These are phyloP conservation scores for Anolis carolinensis DNA, from an alignment of 2,113 vertebrate genomes.

Conservation along the genomic window DNA sequence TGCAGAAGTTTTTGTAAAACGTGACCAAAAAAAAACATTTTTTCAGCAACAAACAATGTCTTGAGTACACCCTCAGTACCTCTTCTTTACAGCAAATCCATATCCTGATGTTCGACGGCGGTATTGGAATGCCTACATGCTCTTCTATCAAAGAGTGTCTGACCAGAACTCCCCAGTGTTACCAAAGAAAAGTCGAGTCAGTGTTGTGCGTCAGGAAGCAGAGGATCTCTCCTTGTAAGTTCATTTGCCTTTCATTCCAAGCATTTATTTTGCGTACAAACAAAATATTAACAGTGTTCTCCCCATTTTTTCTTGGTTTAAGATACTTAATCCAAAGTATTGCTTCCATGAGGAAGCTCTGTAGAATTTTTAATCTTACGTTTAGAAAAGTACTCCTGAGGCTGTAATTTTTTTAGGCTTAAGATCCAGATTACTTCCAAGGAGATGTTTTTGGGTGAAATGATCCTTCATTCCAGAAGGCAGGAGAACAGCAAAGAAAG, in stretches of 20 bases:
- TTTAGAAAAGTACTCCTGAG: background rate
- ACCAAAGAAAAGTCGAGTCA: conserved; percentile 97
- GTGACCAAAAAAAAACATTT: background rate
- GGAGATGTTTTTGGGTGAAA: too few species aligned
- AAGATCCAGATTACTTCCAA: background rate
- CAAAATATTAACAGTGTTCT: background rate
- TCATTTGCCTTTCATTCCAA: background rate
- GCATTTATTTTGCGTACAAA: background rate
- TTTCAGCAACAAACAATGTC: background rate
- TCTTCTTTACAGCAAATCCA: conserved; percentile 84
- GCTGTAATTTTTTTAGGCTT: background rate
- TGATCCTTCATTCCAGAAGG: too few species aligned
- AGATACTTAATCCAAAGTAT: conserved; percentile 16
- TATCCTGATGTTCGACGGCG: conserved; percentile 94
- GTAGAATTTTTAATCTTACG: accelerated
- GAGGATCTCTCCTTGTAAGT: conserved; percentile 96
- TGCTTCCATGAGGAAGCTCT: conserved; percentile 4
- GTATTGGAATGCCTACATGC: conserved; percentile 99
- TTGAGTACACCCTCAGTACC: background rate
- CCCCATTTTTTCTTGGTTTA: background rate
- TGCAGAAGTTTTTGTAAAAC: too few species aligned
- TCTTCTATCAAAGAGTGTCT: conserved; percentile 96
- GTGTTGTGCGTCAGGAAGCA: conserved; percentile 94
- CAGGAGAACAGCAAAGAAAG: background rate
- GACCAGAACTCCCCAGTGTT: conserved; percentile 96